Conservation (phyloP, 2,797 vertebrate species). For the Rousettus madagascariensis region DNA sequence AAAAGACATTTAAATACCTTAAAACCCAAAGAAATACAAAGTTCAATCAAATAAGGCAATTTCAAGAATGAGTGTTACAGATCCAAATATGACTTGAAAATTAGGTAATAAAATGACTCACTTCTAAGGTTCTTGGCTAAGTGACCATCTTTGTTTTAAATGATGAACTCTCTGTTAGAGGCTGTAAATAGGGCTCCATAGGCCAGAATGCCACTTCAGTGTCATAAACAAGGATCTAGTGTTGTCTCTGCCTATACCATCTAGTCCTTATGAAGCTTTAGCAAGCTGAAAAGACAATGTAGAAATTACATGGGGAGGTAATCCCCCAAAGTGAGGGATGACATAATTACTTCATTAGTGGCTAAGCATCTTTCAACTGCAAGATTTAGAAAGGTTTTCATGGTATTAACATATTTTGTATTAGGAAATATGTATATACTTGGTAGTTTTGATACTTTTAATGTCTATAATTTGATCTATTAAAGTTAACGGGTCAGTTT, state of each 20-base stretch:
- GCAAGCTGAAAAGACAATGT: neutral
- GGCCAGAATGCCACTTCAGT: neutral
- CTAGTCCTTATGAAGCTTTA: neutral
- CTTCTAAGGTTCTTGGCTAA: neutral
- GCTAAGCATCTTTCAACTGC: neutral
- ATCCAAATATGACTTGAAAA: constrained; percentile 10
- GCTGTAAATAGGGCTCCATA: neutral
- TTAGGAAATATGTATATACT: neutral
- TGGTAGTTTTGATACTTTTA: neutral
- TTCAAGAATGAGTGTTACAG: neutral
- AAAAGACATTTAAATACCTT: constrained; percentile 2
- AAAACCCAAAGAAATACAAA: constrained; percentile 30
- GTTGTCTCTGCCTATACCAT: neutral
- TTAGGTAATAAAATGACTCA: neutral
- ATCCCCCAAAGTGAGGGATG: neutral
- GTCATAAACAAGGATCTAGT: neutral
- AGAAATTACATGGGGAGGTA: neutral
- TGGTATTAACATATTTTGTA: neutral
- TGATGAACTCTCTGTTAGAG: neutral
- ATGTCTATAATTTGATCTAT: neutral
- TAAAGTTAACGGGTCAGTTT: neutral
- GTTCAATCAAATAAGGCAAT: neutral
- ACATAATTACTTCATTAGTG: neutral
- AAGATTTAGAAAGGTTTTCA: neutral
- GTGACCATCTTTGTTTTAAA: neutral